Base-by-base conservation (phyloP, 2,888 invertebrate species). In the Antitype chi region DNA sequence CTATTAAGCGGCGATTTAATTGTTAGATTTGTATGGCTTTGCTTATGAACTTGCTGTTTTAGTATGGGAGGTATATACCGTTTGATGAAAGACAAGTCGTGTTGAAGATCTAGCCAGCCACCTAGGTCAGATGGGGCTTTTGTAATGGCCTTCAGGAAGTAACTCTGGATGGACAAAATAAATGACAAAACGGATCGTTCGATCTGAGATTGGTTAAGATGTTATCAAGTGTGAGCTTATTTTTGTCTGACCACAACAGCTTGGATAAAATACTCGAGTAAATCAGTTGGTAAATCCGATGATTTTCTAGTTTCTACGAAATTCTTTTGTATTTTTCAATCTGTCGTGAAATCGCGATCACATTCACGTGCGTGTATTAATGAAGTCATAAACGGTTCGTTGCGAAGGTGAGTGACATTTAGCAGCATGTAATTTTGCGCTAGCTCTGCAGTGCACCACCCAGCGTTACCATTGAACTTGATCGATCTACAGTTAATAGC, bases 321-420 rank as follows among this genome's bases (percentile, higher is more conserved):
- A 62, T 64, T 43, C 25, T 60, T 43, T 15, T 4, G 15, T 15
- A n/a, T 70, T 59, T 70, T 60, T 62, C 59, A 32, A 52, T 67
- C n/a, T 25, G 38, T 47, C 63, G 70, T 68, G 77, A 84, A 78
- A 86, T 86, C 80, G 71, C 53, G 20, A 64, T 63, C 38, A 63
- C 70, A 64, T 74, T 74, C 55, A 63, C 25, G 57, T 73, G 74
- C 82, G 78, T 74, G 78, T 76, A 68, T 28, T 67, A 72, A 74
- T 68, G 52, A 76, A 87, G 57, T 81, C 74, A 62, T 73, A 72
- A n/a, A 53, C 72, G 32, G 74, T 73, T 70, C 28, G 38, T 66
- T 47, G 47, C 74, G 49, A 70, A 85, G 90, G 88, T 90, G 87
- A 90, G 32, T 89, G 89, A 88, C 90, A 85, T 76, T n/a, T 53